Evolutionary conservation across 2,888 invertebrate genomes (phyloP), one percentile per base, ranked within the genome.

Genomic region (Diarsia mendica): DNA sequence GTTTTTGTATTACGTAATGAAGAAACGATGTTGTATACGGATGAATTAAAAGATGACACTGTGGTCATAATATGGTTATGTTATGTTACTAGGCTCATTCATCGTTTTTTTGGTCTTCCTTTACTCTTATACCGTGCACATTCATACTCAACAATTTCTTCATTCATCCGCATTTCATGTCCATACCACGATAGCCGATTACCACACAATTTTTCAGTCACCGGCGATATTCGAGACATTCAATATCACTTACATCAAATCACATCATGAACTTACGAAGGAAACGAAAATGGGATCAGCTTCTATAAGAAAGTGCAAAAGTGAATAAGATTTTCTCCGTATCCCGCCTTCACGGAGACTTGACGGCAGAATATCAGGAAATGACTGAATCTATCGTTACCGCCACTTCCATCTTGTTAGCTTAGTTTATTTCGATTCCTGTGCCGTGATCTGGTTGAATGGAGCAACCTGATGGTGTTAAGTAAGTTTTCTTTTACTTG

Each of bases 301-400:
- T 53, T 49, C 61, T 23, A 44, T 23, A 44, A 39, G 28, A 44
- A 75, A 68, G n/a, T 67, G 28, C 15, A 51, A 67, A 63, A 53
- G 67, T 64, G 10, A 39, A 67, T 65, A 53, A 63, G 46, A 82
- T 70, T 79, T 75, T 58, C 69, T 46, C 18, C 55, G 46, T 39
- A 13, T 51, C 20, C 4, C 48, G 49, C 11, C 13, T 46, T 48
- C 9, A 49, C 61, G 55, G 33, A 0, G 23, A 46, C 9, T 33
- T 15, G 15, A 9, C n/a, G 48, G 6, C 6, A 11, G 44, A 28
- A 53, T 61, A 44, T 51, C 39, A 70, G 79, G 79, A 79, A 79
- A 79, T 76, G 9, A 82, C 66, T 58, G 51, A 66, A 81, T 66
- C 82, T 58, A 23, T 11, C 60, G 60, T 70, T 28, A 70, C 44